Evolutionary conservation across 2,113 vertebrate genomes (phyloP), one percentile per base, ranked within the genome.

Genomic region (Tetrao urogallus): DNA sequence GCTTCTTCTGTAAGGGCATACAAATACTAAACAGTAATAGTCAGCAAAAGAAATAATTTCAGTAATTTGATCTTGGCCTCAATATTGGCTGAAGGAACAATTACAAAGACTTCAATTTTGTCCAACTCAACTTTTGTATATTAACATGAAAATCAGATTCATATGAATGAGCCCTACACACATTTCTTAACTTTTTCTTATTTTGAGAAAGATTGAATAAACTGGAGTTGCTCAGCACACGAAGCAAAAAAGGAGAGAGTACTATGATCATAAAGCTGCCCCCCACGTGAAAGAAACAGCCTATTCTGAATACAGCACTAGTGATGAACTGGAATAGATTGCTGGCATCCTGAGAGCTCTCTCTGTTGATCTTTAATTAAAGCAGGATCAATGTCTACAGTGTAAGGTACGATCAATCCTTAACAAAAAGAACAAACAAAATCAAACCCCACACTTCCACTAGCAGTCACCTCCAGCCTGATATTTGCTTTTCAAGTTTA

Each of bases 271-370:
- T 27, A 4, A 40, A 57, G 1, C 63, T 75, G 58, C 16, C 21
- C 3, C 36, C 3, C 18, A 45, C 72, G 64, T 5, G 8, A 84
- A 8, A 64, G 21, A 38, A 72, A 42, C 1, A 0, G 1, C 72
- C 54, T 54, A 34, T 16, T 32, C 16, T 54, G 22, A 54, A 24
- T 48, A 21, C 10, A 40, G n/a, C n/a, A 76, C 58, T 48, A 24
- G 20, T 18, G 16, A 43, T 48, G 57, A 71, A 5, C 19, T 11
- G 28, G 25, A 10, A 22, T 12, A 67, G 16, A 64, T 67, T 58
- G 4, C 30, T 72, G n/a, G 8, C 25, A 76, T 6, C 6, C 71
- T 28, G 11, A 63, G 25, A 61, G 4, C 4, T 32, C 19, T 65
- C 18, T 30, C 18, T 58, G 15, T 25, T 28, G 34, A 54, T 18